Evolutionary conservation across 1,140 invertebrate species (phyloP).

Genomic region (Anoplophora glabripennis): DNA sequence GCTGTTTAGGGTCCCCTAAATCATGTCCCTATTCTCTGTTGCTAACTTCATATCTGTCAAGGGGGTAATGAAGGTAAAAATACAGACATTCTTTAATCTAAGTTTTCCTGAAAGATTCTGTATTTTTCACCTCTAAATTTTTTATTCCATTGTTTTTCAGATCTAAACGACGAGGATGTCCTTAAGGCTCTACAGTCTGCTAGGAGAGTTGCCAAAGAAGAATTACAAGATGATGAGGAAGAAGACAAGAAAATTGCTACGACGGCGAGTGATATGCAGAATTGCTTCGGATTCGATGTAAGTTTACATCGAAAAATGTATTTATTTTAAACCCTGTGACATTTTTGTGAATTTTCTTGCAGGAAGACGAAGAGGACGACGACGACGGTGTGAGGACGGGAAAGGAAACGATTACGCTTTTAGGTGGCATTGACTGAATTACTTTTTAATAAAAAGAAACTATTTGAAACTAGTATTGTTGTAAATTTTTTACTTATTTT

Average conservation of each 20-base stretch:
- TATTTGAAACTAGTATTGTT: background rate
- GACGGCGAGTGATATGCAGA: constrained; percentile 67
- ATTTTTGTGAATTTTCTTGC: constrained; percentile 9
- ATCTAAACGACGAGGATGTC: constrained; percentile 45
- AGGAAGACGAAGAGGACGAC: constrained; percentile 42
- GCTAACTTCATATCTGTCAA: no score
- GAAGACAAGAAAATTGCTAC: constrained; percentile 48
- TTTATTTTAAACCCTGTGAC: no score
- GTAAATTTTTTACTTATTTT: background rate
- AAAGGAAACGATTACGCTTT: constrained; percentile 40
- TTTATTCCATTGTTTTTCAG: constrained; percentile 25
- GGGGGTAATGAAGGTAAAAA: no score
- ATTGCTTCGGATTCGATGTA: constrained; percentile 85
- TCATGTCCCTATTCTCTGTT: no score
- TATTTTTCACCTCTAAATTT: background rate
- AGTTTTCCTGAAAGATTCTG: no score
- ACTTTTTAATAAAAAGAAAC: background rate
- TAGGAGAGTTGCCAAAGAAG: constrained; percentile 41
- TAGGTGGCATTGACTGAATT: constrained; percentile 36
- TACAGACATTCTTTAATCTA: no score
- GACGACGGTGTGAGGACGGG: constrained; percentile 30
- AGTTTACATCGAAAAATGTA: no score
- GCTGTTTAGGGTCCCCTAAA: no score
- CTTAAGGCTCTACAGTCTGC: constrained; percentile 43
- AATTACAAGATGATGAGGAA: constrained; percentile 40